Evolutionary conservation across 2,797 vertebrate genomes (phyloP).

Genomic region (Periophthalmus magnuspinnatus): DNA sequence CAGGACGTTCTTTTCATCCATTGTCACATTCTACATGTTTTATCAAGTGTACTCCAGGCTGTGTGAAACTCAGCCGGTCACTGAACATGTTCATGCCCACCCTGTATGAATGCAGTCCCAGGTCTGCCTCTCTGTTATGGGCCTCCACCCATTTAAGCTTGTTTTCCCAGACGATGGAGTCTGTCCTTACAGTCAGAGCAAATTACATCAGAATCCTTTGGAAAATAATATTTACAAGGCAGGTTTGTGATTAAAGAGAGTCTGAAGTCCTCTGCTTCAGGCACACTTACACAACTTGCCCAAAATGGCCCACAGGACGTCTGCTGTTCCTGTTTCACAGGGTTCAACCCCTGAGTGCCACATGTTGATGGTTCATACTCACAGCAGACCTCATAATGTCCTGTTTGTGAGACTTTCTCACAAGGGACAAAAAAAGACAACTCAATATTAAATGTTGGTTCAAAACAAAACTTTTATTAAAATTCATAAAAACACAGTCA

Average conservation of each 20-base stretch:
- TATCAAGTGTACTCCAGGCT: too few species aligned
- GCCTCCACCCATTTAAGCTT: slow-evolving; percentile 80
- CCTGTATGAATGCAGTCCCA: slow-evolving; percentile 80
- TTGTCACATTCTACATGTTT: too few species aligned
- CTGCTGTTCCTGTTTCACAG: too few species aligned
- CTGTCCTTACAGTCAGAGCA: too few species aligned
- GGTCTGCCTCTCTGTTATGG: slow-evolving; percentile 84
- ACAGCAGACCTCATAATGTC: neutral
- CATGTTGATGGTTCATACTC: too few species aligned
- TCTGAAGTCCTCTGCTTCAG: neutral
- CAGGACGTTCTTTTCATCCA: too few species aligned
- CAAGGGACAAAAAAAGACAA: neutral
- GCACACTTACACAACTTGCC: too few species aligned
- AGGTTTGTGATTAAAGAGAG: neutral
- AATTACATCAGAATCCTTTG: too few species aligned
- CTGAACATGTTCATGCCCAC: slow-evolving; percentile 88
- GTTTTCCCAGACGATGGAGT: slow-evolving; percentile 81
- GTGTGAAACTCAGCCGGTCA: slow-evolving; percentile 78
- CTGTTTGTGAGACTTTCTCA: neutral
- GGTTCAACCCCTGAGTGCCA: too few species aligned
- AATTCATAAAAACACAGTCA: slow-evolving; percentile 57
- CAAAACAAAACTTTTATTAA: slow-evolving; percentile 59
- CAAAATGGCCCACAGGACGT: too few species aligned
- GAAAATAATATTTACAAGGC: too few species aligned
- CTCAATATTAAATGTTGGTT: slow-evolving; percentile 16